Base-by-base conservation (phyloP, 1,140 invertebrate genomes). In the Hycleus phaleratus region DNA sequence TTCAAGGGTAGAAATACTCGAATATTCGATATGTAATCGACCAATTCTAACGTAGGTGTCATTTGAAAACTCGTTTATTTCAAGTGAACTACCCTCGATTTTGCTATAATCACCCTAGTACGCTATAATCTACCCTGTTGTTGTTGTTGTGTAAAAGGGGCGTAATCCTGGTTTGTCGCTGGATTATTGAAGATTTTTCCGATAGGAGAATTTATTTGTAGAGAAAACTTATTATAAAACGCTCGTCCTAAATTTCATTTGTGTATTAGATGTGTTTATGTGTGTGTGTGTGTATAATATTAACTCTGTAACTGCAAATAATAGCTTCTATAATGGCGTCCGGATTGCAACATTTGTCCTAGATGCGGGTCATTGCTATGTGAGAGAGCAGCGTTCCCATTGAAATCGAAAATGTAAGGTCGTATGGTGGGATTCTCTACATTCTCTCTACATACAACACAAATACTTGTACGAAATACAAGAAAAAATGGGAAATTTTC, bases 301-400 rank as follows among this genome's bases (percentile, higher is more conserved):
- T 56, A 55, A 60, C 59, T 61, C 58, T 63, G 61, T 63, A 65
- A 62, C 64, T 62, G 65, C 64, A 68, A 65, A 68, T 66, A 68
- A 66, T 65, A 61, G 52, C 63, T 65, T 65, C 63, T 62, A 65
- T 65, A 64, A 68, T 67, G 65, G 65, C 63, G 64, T 66, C 61
- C 61, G 59, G 53, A 64, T 72, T 71, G 69, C 69, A 71, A 71
- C 68, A 70, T 68, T 66, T 67, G 71, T 67, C 71, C 71, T 72
- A 73, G 69, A 73, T 73, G 68, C 71, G 66, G 71, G 71, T 73
- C 71, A 73, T 73, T 73, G 71, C 71, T 73, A 72, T 72, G 69
- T 64, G 69, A 69, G 68, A 42, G 9, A 70, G 64, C 65, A 70
- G 56, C 65, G 68, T 69, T 70, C 66, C 66, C 68, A 70, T 70